phyloP scores from a whole-genome alignment of 1,140 invertebrate species.

The Zaprionus africanus region DNA sequence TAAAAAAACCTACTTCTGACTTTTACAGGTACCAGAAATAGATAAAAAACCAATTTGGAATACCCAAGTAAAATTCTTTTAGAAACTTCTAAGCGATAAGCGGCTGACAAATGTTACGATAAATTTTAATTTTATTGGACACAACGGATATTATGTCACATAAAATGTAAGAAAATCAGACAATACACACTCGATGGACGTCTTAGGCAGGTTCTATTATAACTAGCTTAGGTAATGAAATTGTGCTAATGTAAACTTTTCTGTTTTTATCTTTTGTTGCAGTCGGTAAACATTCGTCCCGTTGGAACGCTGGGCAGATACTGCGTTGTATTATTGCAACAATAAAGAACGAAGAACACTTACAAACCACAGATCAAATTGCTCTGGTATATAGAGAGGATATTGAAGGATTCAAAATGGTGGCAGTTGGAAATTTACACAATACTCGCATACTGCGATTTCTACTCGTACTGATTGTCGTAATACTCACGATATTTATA shows the following conservation, averaged over 20 bases:
- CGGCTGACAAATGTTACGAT: neutral
- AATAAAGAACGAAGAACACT: neutral
- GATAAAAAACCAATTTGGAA: neutral
- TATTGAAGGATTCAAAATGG: slow-evolving; percentile 34
- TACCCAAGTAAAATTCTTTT: neutral
- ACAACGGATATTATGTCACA: neutral
- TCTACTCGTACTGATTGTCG: slow-evolving; percentile 71
- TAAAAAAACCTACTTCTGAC: neutral
- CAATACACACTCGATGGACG: neutral
- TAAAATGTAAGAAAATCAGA: neutral
- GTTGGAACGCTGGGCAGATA: slow-evolving; percentile 1
- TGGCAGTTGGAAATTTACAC: slow-evolving; percentile 68
- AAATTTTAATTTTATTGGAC: neutral
- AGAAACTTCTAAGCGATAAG: neutral
- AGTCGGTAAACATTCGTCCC: slow-evolving; percentile 47
- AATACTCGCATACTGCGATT: slow-evolving; percentile 82
- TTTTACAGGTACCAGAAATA: neutral
- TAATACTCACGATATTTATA: slow-evolving; percentile 82
- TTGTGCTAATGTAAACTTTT: neutral
- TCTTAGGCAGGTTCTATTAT: neutral
- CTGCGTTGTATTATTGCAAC: slow-evolving; percentile 2
- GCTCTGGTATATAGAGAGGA: slow-evolving; percentile 22
- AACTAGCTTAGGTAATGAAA: neutral
- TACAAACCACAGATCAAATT: neutral
- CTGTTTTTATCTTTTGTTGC: slow-evolving; percentile 19